Evolutionary conservation across 2,113 vertebrate genomes (phyloP).

Genomic region (Bungarus multicinctus): DNA sequence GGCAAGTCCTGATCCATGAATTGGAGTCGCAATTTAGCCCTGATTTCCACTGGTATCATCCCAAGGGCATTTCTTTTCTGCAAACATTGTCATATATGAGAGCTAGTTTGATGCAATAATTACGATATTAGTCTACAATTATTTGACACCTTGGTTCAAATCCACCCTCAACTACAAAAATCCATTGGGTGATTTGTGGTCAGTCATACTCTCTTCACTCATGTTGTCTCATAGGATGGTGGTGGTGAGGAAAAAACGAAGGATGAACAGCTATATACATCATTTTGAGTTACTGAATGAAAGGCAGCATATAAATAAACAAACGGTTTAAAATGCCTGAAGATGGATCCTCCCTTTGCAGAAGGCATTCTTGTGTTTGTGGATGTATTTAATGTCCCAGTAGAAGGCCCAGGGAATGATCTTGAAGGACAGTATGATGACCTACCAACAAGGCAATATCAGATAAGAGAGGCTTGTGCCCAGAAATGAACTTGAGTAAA

Average conservation of each 20-base stretch:
- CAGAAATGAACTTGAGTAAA: not conserved
- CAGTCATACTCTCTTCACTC: not conserved
- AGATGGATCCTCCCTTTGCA: not conserved
- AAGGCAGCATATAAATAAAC: not conserved
- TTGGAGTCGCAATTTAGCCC: not conserved
- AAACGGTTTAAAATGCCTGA: not conserved
- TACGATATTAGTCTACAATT: not conserved
- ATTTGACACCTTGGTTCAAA: not conserved
- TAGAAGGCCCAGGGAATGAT: not conserved
- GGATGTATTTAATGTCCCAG: not conserved
- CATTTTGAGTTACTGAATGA: not conserved
- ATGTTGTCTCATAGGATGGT: not conserved
- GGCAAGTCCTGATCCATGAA: not conserved
- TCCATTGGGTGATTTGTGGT: not conserved
- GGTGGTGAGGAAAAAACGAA: not conserved
- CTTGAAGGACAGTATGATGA: not conserved
- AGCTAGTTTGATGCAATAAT: not conserved
- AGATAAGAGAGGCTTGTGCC: not conserved
- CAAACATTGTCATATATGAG: not conserved
- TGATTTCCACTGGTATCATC: not conserved
- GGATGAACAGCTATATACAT: not conserved
- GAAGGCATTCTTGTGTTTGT: not conserved
- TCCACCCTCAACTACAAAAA: not conserved
- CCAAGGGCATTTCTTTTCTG: not conserved
- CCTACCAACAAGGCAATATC: not conserved